Conservation (phyloP, 2,113 vertebrate species). For the Callionymus lyra region DNA sequence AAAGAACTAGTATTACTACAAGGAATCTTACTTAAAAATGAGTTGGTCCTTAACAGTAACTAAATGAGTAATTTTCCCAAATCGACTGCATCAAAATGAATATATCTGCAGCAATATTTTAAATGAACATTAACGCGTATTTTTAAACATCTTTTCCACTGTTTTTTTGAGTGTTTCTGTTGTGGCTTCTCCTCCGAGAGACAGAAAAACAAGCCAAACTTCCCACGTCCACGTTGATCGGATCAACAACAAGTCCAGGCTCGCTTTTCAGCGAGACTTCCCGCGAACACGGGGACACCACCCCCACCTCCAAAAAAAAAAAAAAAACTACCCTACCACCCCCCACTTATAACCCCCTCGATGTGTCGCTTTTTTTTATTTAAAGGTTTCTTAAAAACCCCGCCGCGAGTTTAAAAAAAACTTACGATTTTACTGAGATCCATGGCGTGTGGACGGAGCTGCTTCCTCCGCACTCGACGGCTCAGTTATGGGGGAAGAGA, state of each 20-base stretch:
- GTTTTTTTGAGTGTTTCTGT: background rate
- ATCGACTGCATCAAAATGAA: no score
- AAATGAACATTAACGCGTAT: no score
- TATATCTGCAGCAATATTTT: no score
- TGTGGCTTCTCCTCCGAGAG: constrained; percentile 1
- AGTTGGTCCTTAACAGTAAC: no score
- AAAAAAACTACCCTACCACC: no score
- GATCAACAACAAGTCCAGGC: constrained; percentile 25
- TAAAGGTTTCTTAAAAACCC: no score
- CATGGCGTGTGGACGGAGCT: constrained; percentile 45
- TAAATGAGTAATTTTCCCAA: no score
- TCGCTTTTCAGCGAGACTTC: constrained; percentile 15
- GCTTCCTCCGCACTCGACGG: constrained; percentile 27
- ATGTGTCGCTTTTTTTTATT: no score
- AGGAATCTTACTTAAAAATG: no score
- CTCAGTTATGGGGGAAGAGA: constrained; percentile 40
- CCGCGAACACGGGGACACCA: constrained; percentile 26
- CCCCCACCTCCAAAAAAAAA: constrained; percentile 26
- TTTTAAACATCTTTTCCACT: no score
- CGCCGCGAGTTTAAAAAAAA: constrained; percentile 3
- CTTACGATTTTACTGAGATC: constrained; percentile 72
- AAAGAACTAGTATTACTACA: no score
- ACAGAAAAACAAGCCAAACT: constrained; percentile 25
- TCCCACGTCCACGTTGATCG: constrained; percentile 18
- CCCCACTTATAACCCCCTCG: background rate